Evolutionary conservation across 2,113 vertebrate genomes (phyloP).

Genomic region (Nibea albiflora): DNA sequence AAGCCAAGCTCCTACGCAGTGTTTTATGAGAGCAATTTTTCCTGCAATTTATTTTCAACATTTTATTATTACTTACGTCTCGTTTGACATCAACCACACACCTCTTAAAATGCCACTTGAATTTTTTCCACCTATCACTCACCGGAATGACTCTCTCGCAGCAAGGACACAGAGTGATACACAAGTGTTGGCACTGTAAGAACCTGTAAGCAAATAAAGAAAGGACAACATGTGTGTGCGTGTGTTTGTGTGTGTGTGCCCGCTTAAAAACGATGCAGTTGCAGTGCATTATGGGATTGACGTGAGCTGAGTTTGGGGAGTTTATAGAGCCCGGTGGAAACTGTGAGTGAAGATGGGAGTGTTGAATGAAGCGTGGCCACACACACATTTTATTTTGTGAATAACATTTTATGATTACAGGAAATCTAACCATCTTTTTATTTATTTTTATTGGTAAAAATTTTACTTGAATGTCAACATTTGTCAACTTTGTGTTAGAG

Average conservation of each 20-base stretch:
- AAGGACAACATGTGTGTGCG: too few species aligned
- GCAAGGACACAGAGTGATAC: neutral
- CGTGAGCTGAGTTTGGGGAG: neutral
- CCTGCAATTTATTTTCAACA: constrained; percentile 3
- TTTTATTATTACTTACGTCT: constrained; percentile 13
- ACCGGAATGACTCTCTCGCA: neutral
- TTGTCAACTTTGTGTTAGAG: neutral
- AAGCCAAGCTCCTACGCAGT: neutral
- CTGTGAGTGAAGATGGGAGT: neutral
- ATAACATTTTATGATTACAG: neutral
- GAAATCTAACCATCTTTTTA: neutral
- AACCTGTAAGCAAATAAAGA: neutral
- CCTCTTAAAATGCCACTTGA: constrained; percentile 30
- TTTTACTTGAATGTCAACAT: neutral
- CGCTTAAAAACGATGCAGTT: neutral
- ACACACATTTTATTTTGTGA: neutral
- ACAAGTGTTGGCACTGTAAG: neutral
- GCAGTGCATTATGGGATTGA: constrained; percentile 29
- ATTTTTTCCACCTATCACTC: constrained; percentile 26
- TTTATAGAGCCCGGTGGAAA: neutral
- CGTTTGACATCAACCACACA: constrained; percentile 5
- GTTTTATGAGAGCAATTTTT: constrained; percentile 8
- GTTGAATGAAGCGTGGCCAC: neutral
- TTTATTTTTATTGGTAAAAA: neutral
- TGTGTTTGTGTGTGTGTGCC: too few species aligned